phyloP scores from a whole-genome alignment of 2,797 vertebrate genomes.

The Gastrophryne carolinensis region DNA sequence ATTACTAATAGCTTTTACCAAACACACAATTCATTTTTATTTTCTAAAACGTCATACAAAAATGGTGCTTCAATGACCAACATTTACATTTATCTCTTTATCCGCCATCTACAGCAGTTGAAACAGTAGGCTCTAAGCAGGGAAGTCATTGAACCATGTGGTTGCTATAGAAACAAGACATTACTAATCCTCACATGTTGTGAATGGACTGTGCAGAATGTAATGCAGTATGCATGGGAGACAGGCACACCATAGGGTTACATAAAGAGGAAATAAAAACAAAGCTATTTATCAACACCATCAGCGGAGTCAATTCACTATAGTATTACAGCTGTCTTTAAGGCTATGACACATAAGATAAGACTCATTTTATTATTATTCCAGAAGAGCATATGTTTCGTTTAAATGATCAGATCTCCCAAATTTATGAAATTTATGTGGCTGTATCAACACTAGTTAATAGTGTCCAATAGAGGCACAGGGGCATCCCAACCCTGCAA shows the following conservation, averaged over 20 bases:
- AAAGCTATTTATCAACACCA: background rate
- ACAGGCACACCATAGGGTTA: background rate
- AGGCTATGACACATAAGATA: background rate
- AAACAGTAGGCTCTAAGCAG: slow-evolving; percentile 12
- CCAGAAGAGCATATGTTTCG: background rate
- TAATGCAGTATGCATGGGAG: slow-evolving; percentile 19
- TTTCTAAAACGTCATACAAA: background rate
- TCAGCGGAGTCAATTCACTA: background rate
- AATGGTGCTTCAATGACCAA: slow-evolving; percentile 1
- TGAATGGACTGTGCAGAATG: slow-evolving; percentile 28
- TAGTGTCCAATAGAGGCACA: too few species aligned
- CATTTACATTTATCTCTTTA: slow-evolving; percentile 19
- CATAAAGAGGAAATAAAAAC: slow-evolving; percentile 7
- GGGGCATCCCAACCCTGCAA: too few species aligned
- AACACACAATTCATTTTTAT: background rate
- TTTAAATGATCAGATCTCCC: too few species aligned
- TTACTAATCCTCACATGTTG: slow-evolving; percentile 37
- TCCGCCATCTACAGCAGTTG: slow-evolving; percentile 9
- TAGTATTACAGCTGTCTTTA: background rate
- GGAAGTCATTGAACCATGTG: slow-evolving; percentile 38
- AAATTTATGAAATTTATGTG: too few species aligned
- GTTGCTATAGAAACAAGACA: slow-evolving; percentile 41
- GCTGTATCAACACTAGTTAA: too few species aligned
- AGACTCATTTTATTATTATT: background rate
- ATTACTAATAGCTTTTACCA: background rate